These are phyloP conservation scores for Crotalus horridus DNA, from an alignment of 2,113 vertebrate species.

Conservation along the genomic window DNA sequence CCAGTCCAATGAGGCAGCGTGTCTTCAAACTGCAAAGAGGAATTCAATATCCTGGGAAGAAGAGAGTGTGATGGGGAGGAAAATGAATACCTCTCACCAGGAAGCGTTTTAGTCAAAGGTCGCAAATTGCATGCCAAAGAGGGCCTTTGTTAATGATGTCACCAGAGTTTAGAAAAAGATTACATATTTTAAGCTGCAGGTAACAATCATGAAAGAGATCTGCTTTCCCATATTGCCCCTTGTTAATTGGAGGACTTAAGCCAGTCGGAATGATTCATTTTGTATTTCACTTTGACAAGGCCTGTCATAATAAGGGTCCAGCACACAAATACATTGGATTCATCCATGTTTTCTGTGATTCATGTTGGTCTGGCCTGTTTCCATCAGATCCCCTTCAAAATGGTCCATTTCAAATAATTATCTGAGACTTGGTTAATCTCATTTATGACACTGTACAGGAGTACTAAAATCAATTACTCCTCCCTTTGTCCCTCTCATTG, in stretches of 20 bases:
- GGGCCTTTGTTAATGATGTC: not conserved
- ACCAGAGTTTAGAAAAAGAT: not conserved
- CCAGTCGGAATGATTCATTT: not conserved
- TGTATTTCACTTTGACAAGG: not conserved
- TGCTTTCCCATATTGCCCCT: not conserved
- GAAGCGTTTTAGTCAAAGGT: not conserved
- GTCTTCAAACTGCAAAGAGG: not conserved
- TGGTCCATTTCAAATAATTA: not conserved
- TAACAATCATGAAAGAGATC: not conserved
- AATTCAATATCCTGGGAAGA: not conserved
- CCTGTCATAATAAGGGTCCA: not conserved
- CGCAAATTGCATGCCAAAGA: rapidly evolving
- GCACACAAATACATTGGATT: not conserved
- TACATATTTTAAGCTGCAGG: not conserved
- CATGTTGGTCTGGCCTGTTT: not conserved
- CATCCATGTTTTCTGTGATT: not conserved
- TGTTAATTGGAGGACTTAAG: not conserved
- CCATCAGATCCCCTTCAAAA: not conserved
- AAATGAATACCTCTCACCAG: not conserved
- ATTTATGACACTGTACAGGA: not conserved
- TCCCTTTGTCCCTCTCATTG: not conserved
- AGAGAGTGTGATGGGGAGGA: not conserved
- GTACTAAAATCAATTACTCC: not conserved
- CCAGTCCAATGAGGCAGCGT: not conserved
- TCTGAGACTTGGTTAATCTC: not conserved